Conservation (phyloP, 2,888 invertebrate genomes). For the Barypeithes pellucidus region DNA sequence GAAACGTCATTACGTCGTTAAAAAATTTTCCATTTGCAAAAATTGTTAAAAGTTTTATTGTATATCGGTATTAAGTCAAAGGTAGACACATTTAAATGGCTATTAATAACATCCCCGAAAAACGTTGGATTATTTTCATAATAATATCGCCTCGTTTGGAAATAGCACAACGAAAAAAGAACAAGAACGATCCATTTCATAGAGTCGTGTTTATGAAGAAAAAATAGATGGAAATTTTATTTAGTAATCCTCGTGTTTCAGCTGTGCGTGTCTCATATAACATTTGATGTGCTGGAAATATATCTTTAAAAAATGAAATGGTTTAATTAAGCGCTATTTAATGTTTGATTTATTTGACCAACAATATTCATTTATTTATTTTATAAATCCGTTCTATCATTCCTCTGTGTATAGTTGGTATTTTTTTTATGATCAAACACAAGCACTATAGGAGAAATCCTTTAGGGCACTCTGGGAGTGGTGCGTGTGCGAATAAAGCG, state of each 20-base stretch:
- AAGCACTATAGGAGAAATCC: too few relatives aligned
- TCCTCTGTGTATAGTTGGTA: too few relatives aligned
- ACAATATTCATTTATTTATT: background rate
- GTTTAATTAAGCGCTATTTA: conserved; percentile 13
- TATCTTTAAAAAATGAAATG: conserved; percentile 11
- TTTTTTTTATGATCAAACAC: too few relatives aligned
- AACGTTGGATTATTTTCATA: background rate
- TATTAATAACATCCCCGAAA: background rate
- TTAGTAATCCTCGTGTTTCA: background rate
- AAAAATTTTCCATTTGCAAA: background rate
- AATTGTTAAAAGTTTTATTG: background rate
- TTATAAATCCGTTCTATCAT: too few relatives aligned
- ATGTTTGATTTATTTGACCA: background rate
- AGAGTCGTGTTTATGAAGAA: background rate
- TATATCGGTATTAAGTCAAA: background rate
- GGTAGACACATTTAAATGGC: background rate
- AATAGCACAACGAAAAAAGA: background rate
- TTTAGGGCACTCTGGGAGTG: too few relatives aligned
- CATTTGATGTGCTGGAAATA: background rate
- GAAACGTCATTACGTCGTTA: too few relatives aligned
- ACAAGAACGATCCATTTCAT: background rate
- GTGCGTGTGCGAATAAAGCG: too few relatives aligned
- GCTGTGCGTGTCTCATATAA: conserved; percentile 13
- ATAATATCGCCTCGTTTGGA: background rate
- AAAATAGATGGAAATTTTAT: conserved; percentile 15